These are phyloP conservation scores for Cebus imitator DNA, from an alignment of 2,113 vertebrate genomes.

Conservation along the genomic window DNA sequence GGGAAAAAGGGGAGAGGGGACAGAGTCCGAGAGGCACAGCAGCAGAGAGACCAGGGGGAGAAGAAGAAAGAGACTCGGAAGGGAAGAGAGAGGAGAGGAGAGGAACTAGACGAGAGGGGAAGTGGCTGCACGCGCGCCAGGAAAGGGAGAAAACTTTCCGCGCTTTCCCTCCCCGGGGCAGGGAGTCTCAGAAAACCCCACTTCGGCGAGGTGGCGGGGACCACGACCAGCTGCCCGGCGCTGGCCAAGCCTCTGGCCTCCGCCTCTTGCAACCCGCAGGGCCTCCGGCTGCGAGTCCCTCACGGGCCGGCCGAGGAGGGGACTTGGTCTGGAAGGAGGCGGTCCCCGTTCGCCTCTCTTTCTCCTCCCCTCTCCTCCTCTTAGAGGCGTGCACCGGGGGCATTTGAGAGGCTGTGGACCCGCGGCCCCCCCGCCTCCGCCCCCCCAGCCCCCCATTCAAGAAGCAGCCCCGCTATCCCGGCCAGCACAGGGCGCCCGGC, in stretches of 20 bases:
- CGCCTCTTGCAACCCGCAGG: not conserved
- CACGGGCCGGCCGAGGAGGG: slow-evolving; percentile 30
- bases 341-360: slow-evolving; percentile 46
- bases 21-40: accelerated
- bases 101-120: not conserved
- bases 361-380: slow-evolving; percentile 72
- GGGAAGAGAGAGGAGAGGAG: too few species aligned
- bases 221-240: not conserved
- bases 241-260: not conserved
- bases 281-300: slow-evolving; percentile 17
- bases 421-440: slow-evolving; percentile 59
- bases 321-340: slow-evolving; percentile 58
- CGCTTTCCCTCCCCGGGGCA: too few species aligned
- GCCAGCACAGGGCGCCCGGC: slow-evolving; percentile 74
- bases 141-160: not conserved
- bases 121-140: not conserved
- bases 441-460: slow-evolving; percentile 70
- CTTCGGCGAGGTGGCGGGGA: not conserved
- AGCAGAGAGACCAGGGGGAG: not conserved
- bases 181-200: not conserved
- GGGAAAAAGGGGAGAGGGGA: accelerated
- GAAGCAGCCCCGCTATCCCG: slow-evolving; percentile 67
- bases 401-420: slow-evolving; percentile 58
- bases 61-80: not conserved
- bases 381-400: slow-evolving; percentile 73